Evolutionary conservation across 2,888 invertebrate species (phyloP), one percentile per base, ranked within the genome.

Genomic region (Busseola fusca): DNA sequence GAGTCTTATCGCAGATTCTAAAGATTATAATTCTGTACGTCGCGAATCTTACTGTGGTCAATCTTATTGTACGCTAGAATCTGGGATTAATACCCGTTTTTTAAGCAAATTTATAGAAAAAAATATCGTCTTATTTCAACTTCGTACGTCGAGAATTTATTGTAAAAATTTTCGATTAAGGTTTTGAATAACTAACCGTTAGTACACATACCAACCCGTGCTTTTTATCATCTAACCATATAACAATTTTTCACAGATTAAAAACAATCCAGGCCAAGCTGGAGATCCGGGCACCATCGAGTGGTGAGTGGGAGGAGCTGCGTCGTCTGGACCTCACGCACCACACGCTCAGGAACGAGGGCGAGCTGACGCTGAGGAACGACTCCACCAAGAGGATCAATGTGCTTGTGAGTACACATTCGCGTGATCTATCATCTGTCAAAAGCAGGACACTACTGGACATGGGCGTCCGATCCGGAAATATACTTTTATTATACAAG

Each of bases 211-310:
- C 2, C 45, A 45, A 45, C 18, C 18, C 7, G 45, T 45, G 18
- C n/a, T 45, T 18, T 21, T 48, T 48, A 48, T 21, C 10, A 1
- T 16, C 21, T 56, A 12, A 70, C 25, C 50, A 2, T 18, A 10
- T 1, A 25, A 2, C 7, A 0, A 25, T 63, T 0, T 40, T 14
- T 25, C 27, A 42, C 88, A 95, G 95, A 69, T 58, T 96, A 58
- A 90, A 91, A 40, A 86, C 86, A 3, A 95, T 96, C 84, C 94
- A 95, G 72, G 89, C 80, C 84, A 95, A 96, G 88, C 76, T 96
- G 54, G 96, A 96, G 72, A 87, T 95, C 6, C 93, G 94, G 16
- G 87, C 88, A 3, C 90, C 86, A 12, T 40, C 50, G 48, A 50
- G 48, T 0, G 87, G 80, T 0, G 93, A 94, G 82, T 92, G 89